phyloP scores from a whole-genome alignment of 2,113 vertebrate genomes.

The Procapra przewalskii region DNA sequence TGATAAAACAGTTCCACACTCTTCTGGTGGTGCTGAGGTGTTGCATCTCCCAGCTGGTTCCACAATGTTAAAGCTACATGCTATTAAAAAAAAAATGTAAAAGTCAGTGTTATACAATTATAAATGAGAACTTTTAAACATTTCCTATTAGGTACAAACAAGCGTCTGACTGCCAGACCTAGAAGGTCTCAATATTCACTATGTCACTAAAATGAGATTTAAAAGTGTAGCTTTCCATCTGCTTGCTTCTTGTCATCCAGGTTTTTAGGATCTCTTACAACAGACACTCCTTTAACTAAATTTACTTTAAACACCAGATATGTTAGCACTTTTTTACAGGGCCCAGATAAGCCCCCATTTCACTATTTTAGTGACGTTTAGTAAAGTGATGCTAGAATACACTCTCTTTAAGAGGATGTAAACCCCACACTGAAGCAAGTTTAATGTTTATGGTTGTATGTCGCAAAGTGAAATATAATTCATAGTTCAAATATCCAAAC shows the following conservation, averaged over 20 bases:
- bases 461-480: neutral
- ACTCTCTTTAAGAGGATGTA: neutral
- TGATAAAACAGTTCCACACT: conserved; percentile 98
- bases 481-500: neutral
- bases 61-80: conserved; percentile 93
- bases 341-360: neutral
- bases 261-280: neutral
- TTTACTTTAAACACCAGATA: conserved; percentile 20
- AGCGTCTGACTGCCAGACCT: neutral
- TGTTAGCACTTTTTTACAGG: neutral
- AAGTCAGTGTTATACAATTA: conserved; percentile 7
- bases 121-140: conserved; percentile 24
- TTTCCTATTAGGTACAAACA: neutral
- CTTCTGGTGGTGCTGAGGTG: conserved; percentile 96
- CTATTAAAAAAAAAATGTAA: conserved; percentile 76
- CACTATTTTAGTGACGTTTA: neutral
- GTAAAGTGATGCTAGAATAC: conserved; percentile 3
- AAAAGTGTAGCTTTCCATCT: neutral
- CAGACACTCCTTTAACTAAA: neutral
- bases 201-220: neutral
- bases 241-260: neutral
- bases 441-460: neutral
- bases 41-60: conserved; percentile 93
- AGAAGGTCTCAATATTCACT: neutral
- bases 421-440: neutral